A percentile compares a stretch with the other conserved stretches of the same genome.
phyloP scores from a whole-genome alignment of 2,113 vertebrate genomes.

The Alaudala cheleensis region DNA sequence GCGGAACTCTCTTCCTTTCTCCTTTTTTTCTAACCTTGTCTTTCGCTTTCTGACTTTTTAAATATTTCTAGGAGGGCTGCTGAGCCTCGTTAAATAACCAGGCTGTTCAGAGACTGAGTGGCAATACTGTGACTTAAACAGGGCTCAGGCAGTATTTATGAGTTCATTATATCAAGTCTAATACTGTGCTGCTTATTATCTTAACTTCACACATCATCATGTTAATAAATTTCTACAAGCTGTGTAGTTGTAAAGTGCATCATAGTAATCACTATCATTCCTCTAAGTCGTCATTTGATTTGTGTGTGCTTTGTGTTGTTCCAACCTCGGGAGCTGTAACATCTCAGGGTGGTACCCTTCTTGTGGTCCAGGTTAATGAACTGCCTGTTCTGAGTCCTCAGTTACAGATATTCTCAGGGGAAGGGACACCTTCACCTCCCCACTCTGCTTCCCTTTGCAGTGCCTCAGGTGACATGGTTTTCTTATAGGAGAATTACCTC shows the following conservation, averaged over 20 bases:
- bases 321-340: accelerated
- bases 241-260: background rate
- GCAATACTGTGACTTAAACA: background rate
- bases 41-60: background rate
- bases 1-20: background rate
- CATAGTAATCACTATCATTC: background rate
- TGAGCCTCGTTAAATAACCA: background rate
- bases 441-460: background rate
- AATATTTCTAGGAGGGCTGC: background rate
- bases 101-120: background rate
- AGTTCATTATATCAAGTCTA: background rate
- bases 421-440: background rate
- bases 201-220: background rate
- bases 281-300: background rate
- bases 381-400: background rate
- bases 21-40: background rate
- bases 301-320: background rate
- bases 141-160: background rate
- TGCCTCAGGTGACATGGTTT: background rate
- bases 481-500: background rate
- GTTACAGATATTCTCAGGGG: background rate
- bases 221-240: conserved; percentile 16
- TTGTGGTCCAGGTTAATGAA: background rate
- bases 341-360: background rate
- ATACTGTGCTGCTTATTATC: background rate